Evolutionary conservation across 2,888 invertebrate species (phyloP).

Genomic region (Cantharis nigra): DNA sequence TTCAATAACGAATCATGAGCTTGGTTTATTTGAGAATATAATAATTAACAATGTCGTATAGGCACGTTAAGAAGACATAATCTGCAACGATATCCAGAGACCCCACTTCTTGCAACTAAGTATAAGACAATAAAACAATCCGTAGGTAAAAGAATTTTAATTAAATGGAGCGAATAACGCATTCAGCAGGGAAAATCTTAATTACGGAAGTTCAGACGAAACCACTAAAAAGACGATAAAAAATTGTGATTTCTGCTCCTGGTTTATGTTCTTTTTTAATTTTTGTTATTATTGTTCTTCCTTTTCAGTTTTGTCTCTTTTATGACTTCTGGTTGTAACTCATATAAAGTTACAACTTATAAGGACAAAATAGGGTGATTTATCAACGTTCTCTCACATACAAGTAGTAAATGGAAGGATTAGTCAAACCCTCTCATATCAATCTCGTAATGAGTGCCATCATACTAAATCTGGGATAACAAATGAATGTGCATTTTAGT

Average conservation of each 20-base stretch:
- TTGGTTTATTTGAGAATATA: neutral
- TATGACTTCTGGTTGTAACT: neutral
- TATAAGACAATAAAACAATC: neutral
- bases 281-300: neutral
- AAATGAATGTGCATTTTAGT: neutral
- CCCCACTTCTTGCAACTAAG: neutral
- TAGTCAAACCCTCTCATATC: neutral
- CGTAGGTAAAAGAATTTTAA: neutral
- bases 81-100: neutral
- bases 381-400: neutral
- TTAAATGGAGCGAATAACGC: neutral
- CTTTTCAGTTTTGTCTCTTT: neutral
- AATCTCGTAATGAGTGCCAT: neutral
- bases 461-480: neutral
- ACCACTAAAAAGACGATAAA: neutral
- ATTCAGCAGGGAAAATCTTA: neutral
- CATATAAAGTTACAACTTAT: neutral
- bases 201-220: neutral
- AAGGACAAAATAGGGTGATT: neutral
- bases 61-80: neutral
- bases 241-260: neutral
- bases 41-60: neutral
- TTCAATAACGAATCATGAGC: neutral
- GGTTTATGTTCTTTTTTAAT: neutral
- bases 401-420: neutral